Percentiles rank a stretch among this genome's conserved stretches.
Evolutionary conservation across 2,113 vertebrate genomes (phyloP).

Genomic region (Heptranchias perlo): DNA sequence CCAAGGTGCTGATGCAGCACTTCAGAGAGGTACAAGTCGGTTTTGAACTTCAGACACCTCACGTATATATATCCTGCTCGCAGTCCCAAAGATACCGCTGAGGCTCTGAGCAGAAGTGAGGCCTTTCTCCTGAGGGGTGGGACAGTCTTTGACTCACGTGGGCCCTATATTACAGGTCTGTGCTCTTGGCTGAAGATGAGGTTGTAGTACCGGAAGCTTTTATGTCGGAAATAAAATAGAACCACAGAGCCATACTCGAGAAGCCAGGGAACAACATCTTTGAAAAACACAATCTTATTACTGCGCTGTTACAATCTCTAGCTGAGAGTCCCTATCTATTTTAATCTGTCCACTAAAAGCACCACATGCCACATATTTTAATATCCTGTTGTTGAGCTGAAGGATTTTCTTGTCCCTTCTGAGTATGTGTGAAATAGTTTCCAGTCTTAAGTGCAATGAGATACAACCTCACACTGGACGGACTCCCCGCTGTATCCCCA

Average conservation of each 20-base stretch:
- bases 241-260: neutral
- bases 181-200: neutral
- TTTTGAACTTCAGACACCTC: neutral
- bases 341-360: conserved; percentile 44
- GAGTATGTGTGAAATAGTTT: conserved; percentile 42
- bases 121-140: neutral
- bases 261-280: neutral
- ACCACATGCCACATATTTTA: conserved; percentile 38
- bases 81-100: neutral
- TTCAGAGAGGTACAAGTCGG: neutral
- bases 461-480: conserved; percentile 34
- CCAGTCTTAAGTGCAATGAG: conserved; percentile 31
- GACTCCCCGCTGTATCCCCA: neutral
- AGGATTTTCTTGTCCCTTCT: conserved; percentile 40
- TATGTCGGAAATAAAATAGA: neutral
- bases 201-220: neutral
- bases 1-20: neutral
- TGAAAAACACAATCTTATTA: neutral
- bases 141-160: neutral
- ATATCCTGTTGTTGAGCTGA: conserved; percentile 40
- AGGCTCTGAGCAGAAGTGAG: neutral
- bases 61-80: neutral
- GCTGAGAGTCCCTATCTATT: conserved; percentile 33
- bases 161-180: neutral
- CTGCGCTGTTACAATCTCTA: neutral